Percentiles rank a stretch among this genome's conserved stretches.
phyloP scores from a whole-genome alignment of 2,113 vertebrate genomes.

The Cardinalis cardinalis region DNA sequence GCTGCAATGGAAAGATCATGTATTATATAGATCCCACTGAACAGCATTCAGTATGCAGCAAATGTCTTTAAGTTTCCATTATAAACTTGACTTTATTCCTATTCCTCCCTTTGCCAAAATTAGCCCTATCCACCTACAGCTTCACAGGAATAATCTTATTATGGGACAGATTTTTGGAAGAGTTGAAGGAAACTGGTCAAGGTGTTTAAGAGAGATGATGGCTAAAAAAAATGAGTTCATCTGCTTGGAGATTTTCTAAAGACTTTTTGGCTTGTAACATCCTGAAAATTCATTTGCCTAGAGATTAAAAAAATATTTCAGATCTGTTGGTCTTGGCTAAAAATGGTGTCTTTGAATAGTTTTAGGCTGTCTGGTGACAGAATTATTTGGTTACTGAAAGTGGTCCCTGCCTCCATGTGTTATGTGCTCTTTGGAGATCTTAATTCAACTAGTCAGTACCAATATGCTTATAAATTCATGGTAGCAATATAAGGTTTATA shows the following conservation, averaged over 20 bases:
- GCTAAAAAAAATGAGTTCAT: constrained; percentile 50
- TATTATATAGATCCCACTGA: not conserved
- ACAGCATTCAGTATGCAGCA: not conserved
- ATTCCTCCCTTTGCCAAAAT: constrained; percentile 26
- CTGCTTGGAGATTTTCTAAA: constrained; percentile 37
- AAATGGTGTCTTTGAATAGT: constrained; percentile 30
- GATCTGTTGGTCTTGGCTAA: constrained; percentile 54
- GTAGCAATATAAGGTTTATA: not conserved
- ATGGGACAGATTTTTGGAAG: constrained; percentile 37
- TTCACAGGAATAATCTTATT: constrained; percentile 40
- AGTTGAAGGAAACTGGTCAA: constrained; percentile 54
- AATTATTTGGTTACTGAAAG: constrained; percentile 50
- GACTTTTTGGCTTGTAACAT: constrained; percentile 35
- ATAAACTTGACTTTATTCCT: constrained; percentile 19
- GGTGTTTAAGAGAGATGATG: constrained; percentile 46
- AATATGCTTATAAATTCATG: not conserved
- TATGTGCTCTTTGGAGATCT: not conserved
- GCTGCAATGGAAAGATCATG: constrained; percentile 4
- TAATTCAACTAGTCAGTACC: not conserved
- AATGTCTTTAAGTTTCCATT: constrained; percentile 25
- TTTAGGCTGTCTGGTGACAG: constrained; percentile 55
- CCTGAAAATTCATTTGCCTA: constrained; percentile 39
- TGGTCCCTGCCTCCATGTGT: not conserved
- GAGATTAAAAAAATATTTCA: constrained; percentile 9
- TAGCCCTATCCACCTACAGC: constrained; percentile 12